phyloP scores from a whole-genome alignment of 2,888 invertebrate genomes.

The Chloroclysta siterata region DNA sequence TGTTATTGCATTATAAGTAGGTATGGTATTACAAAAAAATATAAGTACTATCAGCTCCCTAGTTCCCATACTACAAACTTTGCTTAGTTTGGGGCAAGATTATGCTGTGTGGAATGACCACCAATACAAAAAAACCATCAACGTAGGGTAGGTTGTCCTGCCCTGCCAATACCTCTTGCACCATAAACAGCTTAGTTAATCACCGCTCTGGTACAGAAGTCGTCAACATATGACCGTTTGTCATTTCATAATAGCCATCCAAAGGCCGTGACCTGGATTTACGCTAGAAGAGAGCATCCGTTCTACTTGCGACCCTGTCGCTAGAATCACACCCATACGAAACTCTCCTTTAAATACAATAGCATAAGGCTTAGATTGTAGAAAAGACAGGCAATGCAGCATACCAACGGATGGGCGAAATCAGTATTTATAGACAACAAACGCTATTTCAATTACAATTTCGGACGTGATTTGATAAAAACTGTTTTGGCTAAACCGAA shows the following conservation, averaged over 20 bases:
- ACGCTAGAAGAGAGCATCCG: constrained; percentile 15
- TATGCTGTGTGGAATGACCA: too few species aligned
- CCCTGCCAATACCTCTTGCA: too few species aligned
- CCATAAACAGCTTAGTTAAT: too few species aligned
- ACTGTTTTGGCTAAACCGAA: constrained; percentile 1
- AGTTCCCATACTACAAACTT: too few species aligned
- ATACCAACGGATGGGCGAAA: constrained; percentile 13
- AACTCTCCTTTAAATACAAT: background rate
- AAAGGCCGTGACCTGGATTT: constrained; percentile 21
- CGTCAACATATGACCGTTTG: background rate
- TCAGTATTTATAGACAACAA: constrained; percentile 13
- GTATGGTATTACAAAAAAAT: too few species aligned
- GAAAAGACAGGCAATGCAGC: constrained; percentile 9
- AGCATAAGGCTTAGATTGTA: background rate
- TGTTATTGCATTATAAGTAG: too few species aligned
- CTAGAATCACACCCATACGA: background rate
- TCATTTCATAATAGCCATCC: constrained; percentile 1
- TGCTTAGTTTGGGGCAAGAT: too few species aligned
- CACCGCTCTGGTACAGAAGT: too few species aligned
- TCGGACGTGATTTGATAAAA: constrained; percentile 7
- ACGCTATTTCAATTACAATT: constrained; percentile 21
- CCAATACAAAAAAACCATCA: too few species aligned
- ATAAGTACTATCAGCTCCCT: too few species aligned
- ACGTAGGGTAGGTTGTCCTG: too few species aligned
- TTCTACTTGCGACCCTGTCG: constrained; percentile 19